Percentiles rank a stretch among this genome's conserved stretches.
Conservation (phyloP, 2,797 vertebrate species). For the Ptychobarbus kaznakovi region DNA sequence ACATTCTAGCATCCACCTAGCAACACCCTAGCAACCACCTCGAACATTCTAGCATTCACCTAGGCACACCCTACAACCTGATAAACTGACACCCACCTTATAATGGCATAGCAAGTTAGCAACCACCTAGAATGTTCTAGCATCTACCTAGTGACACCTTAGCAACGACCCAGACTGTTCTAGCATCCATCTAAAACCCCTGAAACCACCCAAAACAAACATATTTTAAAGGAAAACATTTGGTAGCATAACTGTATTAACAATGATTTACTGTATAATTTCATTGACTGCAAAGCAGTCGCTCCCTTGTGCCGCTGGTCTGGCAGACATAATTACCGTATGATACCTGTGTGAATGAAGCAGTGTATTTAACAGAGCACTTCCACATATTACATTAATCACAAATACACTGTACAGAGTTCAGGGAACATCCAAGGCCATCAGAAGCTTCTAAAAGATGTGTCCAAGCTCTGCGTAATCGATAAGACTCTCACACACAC, state of each 20-base stretch:
- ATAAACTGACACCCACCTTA: too few species aligned
- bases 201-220: not conserved
- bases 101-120: too few species aligned
- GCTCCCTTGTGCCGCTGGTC: not conserved
- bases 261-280: not conserved
- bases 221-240: not conserved
- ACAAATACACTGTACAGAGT: conserved; percentile 16
- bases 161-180: too few species aligned
- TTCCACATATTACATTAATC: conserved; percentile 15
- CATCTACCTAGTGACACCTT: not conserved
- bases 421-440: conserved; percentile 56
- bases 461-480: conserved; percentile 39
- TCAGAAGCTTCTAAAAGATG: conserved; percentile 46
- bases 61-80: not conserved
- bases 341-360: conserved; percentile 1
- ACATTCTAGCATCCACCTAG: not conserved
- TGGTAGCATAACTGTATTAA: not conserved
- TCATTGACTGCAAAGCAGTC: not conserved
- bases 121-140: not conserved
- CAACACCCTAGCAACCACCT: too few species aligned
- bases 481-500: conserved; percentile 25
- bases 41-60: not conserved
- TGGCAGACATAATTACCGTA: not conserved
- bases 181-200: not conserved
- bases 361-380: not conserved